phyloP scores from a whole-genome alignment of 2,113 vertebrate species.

The western clawed frog (Xenopus tropicalis) region UCB_Xtro_10.0 CM004443.2:43647001-43647500 shows the following conservation, averaged over 20 bases:
- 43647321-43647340: conserved; percentile 87
- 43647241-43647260: conserved; percentile 74
- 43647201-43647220: conserved; percentile 91
- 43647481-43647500: conserved; percentile 78
- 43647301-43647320: conserved; percentile 73
- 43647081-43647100: conserved; percentile 85
- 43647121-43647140: conserved; percentile 83
- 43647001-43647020: conserved; percentile 91
- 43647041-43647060: conserved; percentile 80
- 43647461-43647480: conserved; percentile 85
- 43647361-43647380: conserved; percentile 95
- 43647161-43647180: conserved; percentile 67
- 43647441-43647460: conserved; percentile 85
- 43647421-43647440: conserved; percentile 90
- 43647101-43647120: conserved; percentile 85
- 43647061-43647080: conserved; percentile 86
- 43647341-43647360: conserved; percentile 90
- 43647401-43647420: conserved; percentile 83
- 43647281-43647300: conserved; percentile 83
- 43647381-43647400: conserved; percentile 96
- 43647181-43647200: conserved; percentile 81
- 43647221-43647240: conserved; percentile 89
- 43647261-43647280: conserved; percentile 75
- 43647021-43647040: conserved; percentile 88
- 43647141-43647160: conserved; percentile 80